A percentile compares a stretch with the other conserved stretches of the same genome.
phyloP scores from a whole-genome alignment of 2,888 invertebrate species.

The Glyphotaelius pellucidus region DNA sequence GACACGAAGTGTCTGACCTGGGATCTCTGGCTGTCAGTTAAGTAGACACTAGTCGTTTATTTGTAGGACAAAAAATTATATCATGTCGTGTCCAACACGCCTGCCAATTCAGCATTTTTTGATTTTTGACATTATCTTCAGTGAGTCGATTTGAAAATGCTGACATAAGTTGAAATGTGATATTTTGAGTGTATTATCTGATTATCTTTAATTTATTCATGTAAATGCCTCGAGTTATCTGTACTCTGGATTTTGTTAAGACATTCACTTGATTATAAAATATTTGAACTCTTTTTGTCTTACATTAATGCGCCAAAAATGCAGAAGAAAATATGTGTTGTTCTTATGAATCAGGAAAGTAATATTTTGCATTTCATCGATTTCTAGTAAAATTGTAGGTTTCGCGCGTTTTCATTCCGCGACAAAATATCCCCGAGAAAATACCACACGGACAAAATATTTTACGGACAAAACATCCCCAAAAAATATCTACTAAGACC shows the following conservation, averaged over 20 bases:
- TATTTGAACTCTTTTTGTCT: background rate
- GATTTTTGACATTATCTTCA: background rate
- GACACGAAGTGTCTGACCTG: conserved; percentile 18
- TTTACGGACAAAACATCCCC: too few species aligned
- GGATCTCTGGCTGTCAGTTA: conserved; percentile 18
- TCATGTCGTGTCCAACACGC: background rate
- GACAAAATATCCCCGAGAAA: too few species aligned
- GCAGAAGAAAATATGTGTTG: background rate
- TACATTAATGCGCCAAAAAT: too few species aligned
- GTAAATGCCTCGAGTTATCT: background rate
- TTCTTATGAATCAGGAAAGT: background rate
- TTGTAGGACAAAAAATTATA: background rate
- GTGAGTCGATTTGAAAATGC: background rate
- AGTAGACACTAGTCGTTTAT: background rate
- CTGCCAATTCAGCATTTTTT: background rate
- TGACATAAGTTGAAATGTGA: background rate
- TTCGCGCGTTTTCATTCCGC: too few species aligned
- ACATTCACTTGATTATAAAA: too few species aligned
- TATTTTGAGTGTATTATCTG: background rate
- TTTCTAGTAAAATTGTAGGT: too few species aligned
- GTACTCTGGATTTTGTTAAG: background rate
- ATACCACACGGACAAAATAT: too few species aligned
- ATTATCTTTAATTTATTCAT: background rate
- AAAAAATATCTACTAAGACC: too few species aligned
- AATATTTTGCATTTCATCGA: background rate